Conservation (phyloP, 2,113 vertebrate genomes). For the Neomonachus schauinslandi region DNA sequence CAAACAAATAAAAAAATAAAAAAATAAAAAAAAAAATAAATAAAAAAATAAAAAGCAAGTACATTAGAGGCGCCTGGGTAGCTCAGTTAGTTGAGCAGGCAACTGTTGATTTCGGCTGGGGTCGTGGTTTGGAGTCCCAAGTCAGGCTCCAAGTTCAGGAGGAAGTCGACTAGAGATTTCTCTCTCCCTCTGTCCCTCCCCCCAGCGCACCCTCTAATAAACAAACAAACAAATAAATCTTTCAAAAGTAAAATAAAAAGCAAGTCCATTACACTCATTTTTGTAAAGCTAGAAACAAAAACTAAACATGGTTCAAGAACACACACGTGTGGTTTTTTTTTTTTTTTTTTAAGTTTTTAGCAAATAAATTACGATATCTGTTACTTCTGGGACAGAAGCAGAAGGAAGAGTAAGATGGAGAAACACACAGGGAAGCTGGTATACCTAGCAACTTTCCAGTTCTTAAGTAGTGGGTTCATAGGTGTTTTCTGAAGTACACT, state of each 20-base stretch:
- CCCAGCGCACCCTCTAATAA: too few species aligned
- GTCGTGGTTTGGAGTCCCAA: background rate
- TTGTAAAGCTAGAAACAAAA: conserved; percentile 1
- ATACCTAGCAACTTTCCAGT: background rate
- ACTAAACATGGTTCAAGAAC: background rate
- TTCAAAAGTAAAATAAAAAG: background rate
- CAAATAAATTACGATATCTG: background rate
- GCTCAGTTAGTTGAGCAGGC: background rate
- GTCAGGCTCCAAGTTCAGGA: background rate
- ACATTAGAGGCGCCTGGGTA: too few species aligned
- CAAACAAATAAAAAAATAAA: too few species aligned
- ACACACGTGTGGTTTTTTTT: background rate
- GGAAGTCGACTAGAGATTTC: background rate
- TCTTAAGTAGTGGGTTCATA: background rate
- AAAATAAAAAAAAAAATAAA: too few species aligned
- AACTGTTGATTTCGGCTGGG: too few species aligned
- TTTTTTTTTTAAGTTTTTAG: background rate
- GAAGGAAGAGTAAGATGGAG: background rate
- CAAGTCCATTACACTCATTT: background rate
- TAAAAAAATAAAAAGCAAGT: too few species aligned
- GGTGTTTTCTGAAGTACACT: background rate
- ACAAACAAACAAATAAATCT: background rate
- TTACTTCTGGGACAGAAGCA: background rate
- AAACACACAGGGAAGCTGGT: background rate
- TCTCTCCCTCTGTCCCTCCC: background rate